phyloP scores from a whole-genome alignment of 2,113 vertebrate genomes.

The Procavia capensis region DNA sequence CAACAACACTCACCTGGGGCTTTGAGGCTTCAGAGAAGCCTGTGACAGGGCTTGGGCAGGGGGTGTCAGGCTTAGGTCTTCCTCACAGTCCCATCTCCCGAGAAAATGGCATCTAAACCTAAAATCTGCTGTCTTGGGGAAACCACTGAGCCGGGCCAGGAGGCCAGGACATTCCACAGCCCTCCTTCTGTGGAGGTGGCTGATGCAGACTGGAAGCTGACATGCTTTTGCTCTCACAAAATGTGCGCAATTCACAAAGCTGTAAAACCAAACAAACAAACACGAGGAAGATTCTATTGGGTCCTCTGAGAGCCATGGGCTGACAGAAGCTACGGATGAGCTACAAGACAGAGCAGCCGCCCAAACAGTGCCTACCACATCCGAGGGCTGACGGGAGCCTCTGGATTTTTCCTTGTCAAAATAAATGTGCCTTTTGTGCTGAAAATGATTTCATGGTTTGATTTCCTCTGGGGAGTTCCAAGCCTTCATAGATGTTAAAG shows the following conservation, averaged over 20 bases:
- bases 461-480: neutral
- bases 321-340: neutral
- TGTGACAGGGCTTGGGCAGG: neutral
- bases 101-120: neutral
- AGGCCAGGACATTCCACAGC: neutral
- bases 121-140: neutral
- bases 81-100: neutral
- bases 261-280: neutral
- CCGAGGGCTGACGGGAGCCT: neutral
- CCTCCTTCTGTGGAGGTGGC: neutral
- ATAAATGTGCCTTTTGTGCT: constrained; percentile 43
- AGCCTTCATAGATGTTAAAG: neutral
- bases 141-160: neutral
- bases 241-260: neutral
- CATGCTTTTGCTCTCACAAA: neutral
- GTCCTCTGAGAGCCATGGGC: fast-evolving
- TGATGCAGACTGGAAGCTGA: neutral
- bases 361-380: neutral
- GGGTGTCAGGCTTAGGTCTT: neutral
- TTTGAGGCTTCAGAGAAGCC: neutral
- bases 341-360: fast-evolving
- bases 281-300: neutral
- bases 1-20: neutral
- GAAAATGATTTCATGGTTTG: constrained; percentile 50
- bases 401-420: constrained; percentile 9